phyloP scores from a whole-genome alignment of 2,797 vertebrate species.

The Pseudomugil gertrudae region DNA sequence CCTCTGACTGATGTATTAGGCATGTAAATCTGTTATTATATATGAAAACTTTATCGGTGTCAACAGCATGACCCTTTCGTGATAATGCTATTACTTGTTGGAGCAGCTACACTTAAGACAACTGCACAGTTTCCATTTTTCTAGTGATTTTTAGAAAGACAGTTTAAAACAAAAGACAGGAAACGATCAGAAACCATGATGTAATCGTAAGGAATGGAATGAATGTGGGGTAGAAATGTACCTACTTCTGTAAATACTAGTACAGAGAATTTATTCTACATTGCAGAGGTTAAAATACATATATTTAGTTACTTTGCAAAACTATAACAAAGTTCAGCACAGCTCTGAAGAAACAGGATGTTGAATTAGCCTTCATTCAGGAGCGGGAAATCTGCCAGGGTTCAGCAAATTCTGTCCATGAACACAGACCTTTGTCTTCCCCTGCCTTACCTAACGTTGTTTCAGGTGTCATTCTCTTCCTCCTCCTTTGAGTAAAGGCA shows the following conservation, averaged over 20 bases:
- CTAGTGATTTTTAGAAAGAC: background rate
- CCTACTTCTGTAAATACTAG: background rate
- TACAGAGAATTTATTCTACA: background rate
- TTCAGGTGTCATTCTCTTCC: slow-evolving; percentile 51
- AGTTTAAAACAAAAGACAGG: background rate
- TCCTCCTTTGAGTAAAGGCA: slow-evolving; percentile 27
- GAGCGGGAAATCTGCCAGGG: background rate
- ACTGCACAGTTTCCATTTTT: background rate
- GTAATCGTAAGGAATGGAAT: too few relatives aligned
- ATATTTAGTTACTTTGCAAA: background rate
- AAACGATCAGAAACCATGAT: too few relatives aligned
- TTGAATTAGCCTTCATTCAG: background rate
- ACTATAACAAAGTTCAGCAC: too few relatives aligned
- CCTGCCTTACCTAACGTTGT: slow-evolving; percentile 53
- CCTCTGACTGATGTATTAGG: too few relatives aligned
- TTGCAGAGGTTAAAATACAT: background rate
- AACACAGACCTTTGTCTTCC: background rate
- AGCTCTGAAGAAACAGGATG: background rate
- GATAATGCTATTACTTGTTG: background rate
- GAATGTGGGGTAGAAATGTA: background rate
- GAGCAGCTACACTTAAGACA: background rate
- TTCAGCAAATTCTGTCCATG: background rate
- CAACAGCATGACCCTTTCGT: too few relatives aligned
- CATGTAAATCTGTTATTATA: too few relatives aligned
- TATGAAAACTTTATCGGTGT: too few relatives aligned